Conservation (phyloP, 2,113 vertebrate species). For the Rhodinocichla rosea region DNA sequence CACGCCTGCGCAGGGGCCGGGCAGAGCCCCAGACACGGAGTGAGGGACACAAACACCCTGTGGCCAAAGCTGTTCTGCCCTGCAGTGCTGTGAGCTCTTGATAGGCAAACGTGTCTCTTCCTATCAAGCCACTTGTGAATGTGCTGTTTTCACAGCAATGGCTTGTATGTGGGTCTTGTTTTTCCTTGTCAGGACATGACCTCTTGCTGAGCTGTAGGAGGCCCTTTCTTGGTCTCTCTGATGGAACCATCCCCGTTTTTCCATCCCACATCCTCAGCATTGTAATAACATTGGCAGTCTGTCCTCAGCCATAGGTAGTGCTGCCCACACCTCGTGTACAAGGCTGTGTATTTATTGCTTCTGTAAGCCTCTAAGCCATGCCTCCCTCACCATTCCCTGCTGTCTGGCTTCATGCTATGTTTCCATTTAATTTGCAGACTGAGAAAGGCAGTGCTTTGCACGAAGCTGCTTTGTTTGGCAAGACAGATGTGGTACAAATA, state of each 20-base stretch:
- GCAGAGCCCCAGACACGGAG: not conserved
- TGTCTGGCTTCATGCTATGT: constrained; percentile 61
- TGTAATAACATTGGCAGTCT: not conserved
- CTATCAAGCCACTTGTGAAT: not conserved
- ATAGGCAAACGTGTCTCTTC: not conserved
- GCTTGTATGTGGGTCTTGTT: not conserved
- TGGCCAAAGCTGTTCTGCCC: not conserved
- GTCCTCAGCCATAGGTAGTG: not conserved
- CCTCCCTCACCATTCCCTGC: constrained; percentile 27
- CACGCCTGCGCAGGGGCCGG: not conserved
- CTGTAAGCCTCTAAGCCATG: not conserved
- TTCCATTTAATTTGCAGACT: constrained; percentile 84
- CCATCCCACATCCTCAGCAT: not conserved
- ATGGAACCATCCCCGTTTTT: not conserved
- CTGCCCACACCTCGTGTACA: not conserved
- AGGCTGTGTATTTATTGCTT: not conserved
- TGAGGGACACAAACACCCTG: not conserved
- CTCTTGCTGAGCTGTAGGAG: not conserved
- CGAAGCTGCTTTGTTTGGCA: constrained; percentile 96
- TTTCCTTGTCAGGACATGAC: not conserved
- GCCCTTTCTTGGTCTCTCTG: not conserved
- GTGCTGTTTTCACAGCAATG: not conserved
- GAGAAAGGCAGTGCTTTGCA: constrained; percentile 99
- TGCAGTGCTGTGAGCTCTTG: not conserved
- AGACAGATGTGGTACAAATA: constrained; percentile 95